Evolutionary conservation across 2,888 invertebrate genomes (phyloP), one percentile per base, ranked within the genome.

Genomic region (Epinotia nisella): DNA sequence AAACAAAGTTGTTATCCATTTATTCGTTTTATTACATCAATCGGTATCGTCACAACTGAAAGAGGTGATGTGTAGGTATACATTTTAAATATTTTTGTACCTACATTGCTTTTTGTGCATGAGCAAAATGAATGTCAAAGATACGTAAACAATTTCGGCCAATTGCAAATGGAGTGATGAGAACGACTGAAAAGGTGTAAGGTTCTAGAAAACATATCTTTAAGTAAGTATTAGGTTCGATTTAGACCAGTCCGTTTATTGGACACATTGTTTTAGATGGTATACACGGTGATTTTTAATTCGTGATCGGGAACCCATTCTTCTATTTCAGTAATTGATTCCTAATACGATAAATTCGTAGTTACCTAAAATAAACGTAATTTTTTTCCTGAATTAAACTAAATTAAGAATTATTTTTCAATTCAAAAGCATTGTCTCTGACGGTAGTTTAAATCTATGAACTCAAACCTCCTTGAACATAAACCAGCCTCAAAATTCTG

Each of bases 21-120:
- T 41, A 56, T 56, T 53, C 41, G n/a, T 56, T 66, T 66, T 66
- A 66, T 66, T 66, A 56, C 41, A 66, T 66, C 55, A 56, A 66
- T 41, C n/a, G 21, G 41, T 56, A 56, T 55, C n/a, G 10, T 11
- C 7, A 19, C 29, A 53, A 65, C 35, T 13, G 24, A 24, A 56
- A 21, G 24, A 2, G n/a, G 29, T 29, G n/a, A 1, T 58, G 9
- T n/a, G 9, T n/a, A n/a, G n/a, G n/a, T 29, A 51, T 17, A 51
- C n/a, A 5, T n/a, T 4, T 15, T 9, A 3, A n/a, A 4, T 7
- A 49, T 49, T 49, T 49, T 49, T 49, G 15, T 49, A 49, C n/a
- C n/a, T n/a, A n/a, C 7, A 49, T 49, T n/a, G 49, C 7, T 49
- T 49, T 35, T 15, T 45, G 3, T 45, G 45, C 13, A 49, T 49